A percentile compares a stretch with the other conserved stretches of the same genome.
These are phyloP conservation scores for Saguinus imperator DNA, from an alignment of 2,113 vertebrate species.

Conservation along the genomic window DNA sequence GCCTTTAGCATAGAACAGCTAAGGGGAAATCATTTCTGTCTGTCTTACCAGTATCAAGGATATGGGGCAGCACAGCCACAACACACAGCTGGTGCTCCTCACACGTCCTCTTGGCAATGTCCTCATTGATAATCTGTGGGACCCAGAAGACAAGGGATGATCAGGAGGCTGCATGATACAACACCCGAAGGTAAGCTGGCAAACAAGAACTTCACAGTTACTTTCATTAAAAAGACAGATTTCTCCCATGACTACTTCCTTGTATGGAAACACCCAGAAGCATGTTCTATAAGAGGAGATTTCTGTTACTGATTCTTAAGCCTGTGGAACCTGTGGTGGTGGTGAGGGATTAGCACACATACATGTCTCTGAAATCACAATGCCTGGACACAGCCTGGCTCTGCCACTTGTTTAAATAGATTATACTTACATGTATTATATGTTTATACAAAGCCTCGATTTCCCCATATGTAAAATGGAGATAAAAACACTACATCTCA, in stretches of 20 bases:
- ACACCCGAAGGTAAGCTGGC: neutral
- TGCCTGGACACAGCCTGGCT: neutral
- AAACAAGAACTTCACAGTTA: accelerated
- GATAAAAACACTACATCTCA: neutral
- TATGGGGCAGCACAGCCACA: slow-evolving; percentile 94
- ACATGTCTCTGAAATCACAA: neutral
- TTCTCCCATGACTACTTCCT: neutral
- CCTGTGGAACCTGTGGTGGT: neutral
- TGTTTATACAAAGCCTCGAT: neutral
- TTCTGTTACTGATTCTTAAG: neutral
- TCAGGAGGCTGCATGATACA: neutral
- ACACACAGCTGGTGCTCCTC: slow-evolving; percentile 96
- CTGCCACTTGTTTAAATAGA: neutral
- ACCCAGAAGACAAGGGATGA: neutral
- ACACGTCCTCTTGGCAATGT: slow-evolving; percentile 91
- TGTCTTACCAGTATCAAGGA: slow-evolving; percentile 94
- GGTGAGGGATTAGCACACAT: accelerated
- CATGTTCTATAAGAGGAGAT: accelerated
- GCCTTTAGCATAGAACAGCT: neutral
- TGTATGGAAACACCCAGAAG: accelerated
- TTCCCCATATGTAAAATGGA: neutral
- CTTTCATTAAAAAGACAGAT: no score
- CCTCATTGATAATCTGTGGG: slow-evolving; percentile 90
- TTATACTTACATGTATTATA: accelerated
- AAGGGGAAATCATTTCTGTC: accelerated